Evolutionary conservation across 2,113 vertebrate genomes (phyloP), one percentile per base, ranked within the genome.

Genomic region (Psittacara wagleri): DNA sequence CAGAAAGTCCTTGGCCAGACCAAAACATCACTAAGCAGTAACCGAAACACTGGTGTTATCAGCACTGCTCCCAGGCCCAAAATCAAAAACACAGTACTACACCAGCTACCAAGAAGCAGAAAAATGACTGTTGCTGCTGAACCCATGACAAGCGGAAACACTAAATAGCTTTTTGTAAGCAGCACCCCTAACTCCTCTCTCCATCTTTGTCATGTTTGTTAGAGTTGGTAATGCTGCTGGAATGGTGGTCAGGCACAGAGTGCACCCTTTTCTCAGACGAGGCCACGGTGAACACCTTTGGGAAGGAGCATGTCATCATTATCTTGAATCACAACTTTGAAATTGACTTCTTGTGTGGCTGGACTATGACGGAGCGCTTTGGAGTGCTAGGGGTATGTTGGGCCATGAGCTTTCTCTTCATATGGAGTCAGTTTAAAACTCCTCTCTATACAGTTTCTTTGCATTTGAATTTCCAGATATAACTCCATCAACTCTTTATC

Each of bases 261-360:
- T 99, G 99, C 96, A 99, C 98, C 1, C 98, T 99, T 37, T 99
- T 99, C 98, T 98, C 98, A 3, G 99, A 99, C 81, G 98, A 98
- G 96, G 98, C 98, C 93, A 99, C 99, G 1, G 95, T 99, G 96
- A 98, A 98, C 70, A 98, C 92, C 83, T 98, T 99, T 24, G 99
- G 99, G 75, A 99, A 98, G 94, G 99, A 99, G 52, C 99, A 99
- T 0, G 99, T 98, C 95, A 98, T 99, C 97, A 97, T 99, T 97
- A 99, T 99, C 98, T 98, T 99, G 92, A 99, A 99, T 94, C 99
- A 99, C 98, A 99, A 99, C 98, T 99, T 98, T 33, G 99, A 99
- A 95, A 99, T 99, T 1, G 99, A 99, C 97, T 99, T 99, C 98
- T 97, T 99, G 39, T 99, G 99, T 13, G 99, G 99, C 88, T 99